phyloP scores from a whole-genome alignment of 2,888 invertebrate species.

The Cryptophagus acutangulus region DNA sequence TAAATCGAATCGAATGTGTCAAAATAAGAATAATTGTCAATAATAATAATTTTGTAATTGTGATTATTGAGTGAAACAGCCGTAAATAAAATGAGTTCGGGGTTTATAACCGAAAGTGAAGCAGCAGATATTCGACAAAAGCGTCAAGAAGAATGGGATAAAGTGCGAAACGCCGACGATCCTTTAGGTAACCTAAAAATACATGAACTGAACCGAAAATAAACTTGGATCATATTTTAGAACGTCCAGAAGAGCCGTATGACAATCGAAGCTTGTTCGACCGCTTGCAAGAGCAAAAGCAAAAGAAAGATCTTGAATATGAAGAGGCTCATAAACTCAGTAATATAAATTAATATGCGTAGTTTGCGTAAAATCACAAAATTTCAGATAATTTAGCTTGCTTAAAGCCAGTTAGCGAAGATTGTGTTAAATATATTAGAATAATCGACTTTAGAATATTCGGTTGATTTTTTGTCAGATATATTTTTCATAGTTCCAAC shows the following conservation, averaged over 20 bases:
- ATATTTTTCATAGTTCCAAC: no score
- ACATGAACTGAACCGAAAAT: background rate
- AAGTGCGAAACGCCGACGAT: conserved; percentile 84
- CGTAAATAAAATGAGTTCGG: conserved; percentile 79
- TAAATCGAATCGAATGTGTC: no score
- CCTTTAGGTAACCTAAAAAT: conserved; percentile 65
- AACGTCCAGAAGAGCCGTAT: conserved; percentile 80
- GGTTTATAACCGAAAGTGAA: conserved; percentile 87
- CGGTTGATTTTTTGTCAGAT: no score
- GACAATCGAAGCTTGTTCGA: conserved; percentile 88
- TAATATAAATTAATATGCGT: conserved; percentile 54
- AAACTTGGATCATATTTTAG: conserved; percentile 48
- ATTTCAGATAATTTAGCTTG: background rate
- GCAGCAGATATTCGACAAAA: conserved; percentile 71
- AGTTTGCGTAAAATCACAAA: background rate
- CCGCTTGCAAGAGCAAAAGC: conserved; percentile 85
- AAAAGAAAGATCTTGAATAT: conserved; percentile 87
- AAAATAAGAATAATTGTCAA: no score
- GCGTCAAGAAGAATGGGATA: conserved; percentile 96
- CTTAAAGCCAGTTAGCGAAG: background rate
- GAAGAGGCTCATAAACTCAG: conserved; percentile 96
- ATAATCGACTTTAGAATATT: no score
- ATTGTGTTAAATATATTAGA: no score
- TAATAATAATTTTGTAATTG: no score
- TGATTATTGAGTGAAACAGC: no score